These are phyloP conservation scores for Zhengitettix transpicula DNA, from an alignment of 2,888 invertebrate species.

Conservation along the genomic window DNA sequence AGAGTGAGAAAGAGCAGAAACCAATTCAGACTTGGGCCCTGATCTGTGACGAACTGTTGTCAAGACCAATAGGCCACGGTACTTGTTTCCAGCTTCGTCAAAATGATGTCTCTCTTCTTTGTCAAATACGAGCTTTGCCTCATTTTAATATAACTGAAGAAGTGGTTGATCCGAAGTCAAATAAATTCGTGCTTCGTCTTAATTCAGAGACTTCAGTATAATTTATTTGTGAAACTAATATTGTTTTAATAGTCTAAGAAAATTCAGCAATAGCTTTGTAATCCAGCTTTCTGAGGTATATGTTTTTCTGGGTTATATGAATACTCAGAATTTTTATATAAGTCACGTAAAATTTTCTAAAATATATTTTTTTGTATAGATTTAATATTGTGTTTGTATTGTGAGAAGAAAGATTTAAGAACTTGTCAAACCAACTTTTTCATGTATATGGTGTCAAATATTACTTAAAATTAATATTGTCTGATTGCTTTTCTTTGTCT, in stretches of 20 bases:
- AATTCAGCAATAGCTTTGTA: too few species aligned
- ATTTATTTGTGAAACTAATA: conserved; percentile 23
- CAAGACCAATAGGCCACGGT: conserved; percentile 67
- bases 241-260: background rate
- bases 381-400: too few species aligned
- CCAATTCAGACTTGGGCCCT: conserved; percentile 90
- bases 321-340: background rate
- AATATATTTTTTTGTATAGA: too few species aligned
- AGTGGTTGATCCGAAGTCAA: conserved; percentile 88
- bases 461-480: too few species aligned
- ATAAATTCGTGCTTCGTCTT: conserved; percentile 82
- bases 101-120: conserved; percentile 81
- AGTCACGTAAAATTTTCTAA: background rate
- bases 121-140: conserved; percentile 71
- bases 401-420: too few species aligned
- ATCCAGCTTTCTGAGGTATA: background rate
- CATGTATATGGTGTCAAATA: too few species aligned
- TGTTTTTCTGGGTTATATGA: background rate
- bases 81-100: conserved; percentile 83
- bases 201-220: conserved; percentile 96
- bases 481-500: too few species aligned
- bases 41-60: conserved; percentile 80
- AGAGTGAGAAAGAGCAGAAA: conserved; percentile 61
- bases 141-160: conserved; percentile 92
- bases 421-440: too few species aligned